These are phyloP conservation scores for Rhinoraja longicauda DNA, from an alignment of 2,797 vertebrate species.

Conservation along the genomic window DNA sequence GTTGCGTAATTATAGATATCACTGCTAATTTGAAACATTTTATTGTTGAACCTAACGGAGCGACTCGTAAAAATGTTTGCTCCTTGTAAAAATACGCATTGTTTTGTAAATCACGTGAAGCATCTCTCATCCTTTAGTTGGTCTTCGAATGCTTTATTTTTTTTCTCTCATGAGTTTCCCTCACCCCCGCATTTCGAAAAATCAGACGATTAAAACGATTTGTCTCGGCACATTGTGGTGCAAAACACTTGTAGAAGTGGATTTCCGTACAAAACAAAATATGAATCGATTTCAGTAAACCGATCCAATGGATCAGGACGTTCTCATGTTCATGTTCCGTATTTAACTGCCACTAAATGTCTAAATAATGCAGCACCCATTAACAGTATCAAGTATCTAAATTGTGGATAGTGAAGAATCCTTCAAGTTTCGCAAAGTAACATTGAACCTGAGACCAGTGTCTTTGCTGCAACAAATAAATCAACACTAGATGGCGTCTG, in stretches of 20 bases:
- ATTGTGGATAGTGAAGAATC: neutral
- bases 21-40: neutral
- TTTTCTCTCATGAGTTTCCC: neutral
- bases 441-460: neutral
- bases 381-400: neutral
- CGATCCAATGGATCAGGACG: neutral
- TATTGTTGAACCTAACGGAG: neutral
- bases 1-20: neutral
- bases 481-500: neutral
- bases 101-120: neutral
- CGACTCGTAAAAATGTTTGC: neutral
- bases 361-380: slow-evolving; percentile 19
- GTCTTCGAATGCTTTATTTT: no score
- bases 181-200: neutral
- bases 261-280: neutral
- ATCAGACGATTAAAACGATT: neutral
- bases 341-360: slow-evolving; percentile 26
- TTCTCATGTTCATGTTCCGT: neutral
- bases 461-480: neutral
- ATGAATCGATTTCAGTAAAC: slow-evolving; percentile 11
- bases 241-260: neutral
- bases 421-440: neutral
- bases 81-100: neutral
- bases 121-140: neutral
- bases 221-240: neutral